Conservation (phyloP, 2,113 vertebrate genomes). For the Heterotilapia buettikoferi region DNA sequence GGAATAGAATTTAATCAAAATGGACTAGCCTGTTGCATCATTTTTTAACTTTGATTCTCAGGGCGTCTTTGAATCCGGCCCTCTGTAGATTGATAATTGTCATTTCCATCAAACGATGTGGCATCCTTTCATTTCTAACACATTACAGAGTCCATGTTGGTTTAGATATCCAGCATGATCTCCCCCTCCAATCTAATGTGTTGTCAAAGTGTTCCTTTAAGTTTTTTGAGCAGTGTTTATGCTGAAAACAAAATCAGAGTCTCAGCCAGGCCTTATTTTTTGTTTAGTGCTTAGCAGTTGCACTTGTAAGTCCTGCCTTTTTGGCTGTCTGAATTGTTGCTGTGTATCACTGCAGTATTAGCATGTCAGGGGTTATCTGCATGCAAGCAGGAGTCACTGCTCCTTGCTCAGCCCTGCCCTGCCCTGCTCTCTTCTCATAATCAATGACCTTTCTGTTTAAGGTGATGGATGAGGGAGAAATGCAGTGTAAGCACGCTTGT, state of each 20-base stretch:
- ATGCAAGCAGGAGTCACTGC: conserved; percentile 26
- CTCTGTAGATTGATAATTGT: not conserved
- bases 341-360: conserved; percentile 24
- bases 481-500: conserved; percentile 56
- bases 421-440: conserved; percentile 42
- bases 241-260: not conserved
- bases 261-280: not conserved
- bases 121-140: not conserved
- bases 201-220: not conserved
- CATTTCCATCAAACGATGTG: not conserved
- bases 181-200: not conserved
- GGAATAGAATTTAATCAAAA: not conserved
- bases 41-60: not conserved
- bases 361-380: conserved; percentile 40
- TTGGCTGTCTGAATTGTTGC: conserved; percentile 7
- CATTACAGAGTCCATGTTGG: not conserved
- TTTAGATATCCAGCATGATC: not conserved
- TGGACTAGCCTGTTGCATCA: not conserved
- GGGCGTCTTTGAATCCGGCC: not conserved
- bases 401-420: conserved; percentile 6
- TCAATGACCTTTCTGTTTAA: conserved; percentile 66
- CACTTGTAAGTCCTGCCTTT: not conserved
- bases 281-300: not conserved
- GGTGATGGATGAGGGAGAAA: conserved; percentile 65
- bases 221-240: not conserved